Base-by-base conservation (phyloP, 1,140 invertebrate genomes). In the Drosophila bifasciata region DNA sequence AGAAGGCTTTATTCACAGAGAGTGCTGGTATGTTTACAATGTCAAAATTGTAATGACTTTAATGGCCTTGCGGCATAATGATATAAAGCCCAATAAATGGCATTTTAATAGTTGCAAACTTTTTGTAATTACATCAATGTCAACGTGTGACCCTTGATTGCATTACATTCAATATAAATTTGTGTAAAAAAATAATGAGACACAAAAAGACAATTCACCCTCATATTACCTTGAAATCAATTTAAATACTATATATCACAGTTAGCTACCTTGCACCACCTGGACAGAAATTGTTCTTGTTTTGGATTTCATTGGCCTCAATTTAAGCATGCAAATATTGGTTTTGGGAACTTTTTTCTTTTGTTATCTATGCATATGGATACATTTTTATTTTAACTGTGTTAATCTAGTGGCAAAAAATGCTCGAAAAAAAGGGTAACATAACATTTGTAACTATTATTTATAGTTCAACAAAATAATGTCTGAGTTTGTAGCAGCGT, bases 41-140 rank as follows among this genome's bases (percentile, higher is more conserved):
- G 8, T 3, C 62, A 67, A 73, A 81, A 85, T 86, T 77, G 60
- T 86, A 85, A 86, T 85, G 81, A 85, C 62, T 74, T 86, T 86
- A 86, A 85, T 84, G 76, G 70, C 48, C 59, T 70, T 66, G 58
- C 45, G 61, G 36, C 48, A 63, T 84, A 75, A 83, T n/a, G n/a
- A n/a, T n/a, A n/a, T n/a, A n/a, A n/a, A n/a, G n/a, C n/a, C n/a
- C n/a, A n/a, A n/a, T n/a, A n/a, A n/a, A n/a, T 76, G 68, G 13
- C 77, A 63, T 74, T 85, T 86, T 81, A 85, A 86, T 85, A 73
- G 80, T 67, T 39, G 71, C 57, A 76, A 84, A 85, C 76, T 75
- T 76, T 58, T 84, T 85, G 76, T 81, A 76, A 81, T 86, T 68
- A 60, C 53, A 86, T 77, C 40, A 86, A 59, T 62, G 64, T 43